Evolutionary conservation across 2,888 invertebrate species (phyloP), one percentile per base, ranked within the genome.

Genomic region (Eretmocerus hayati): DNA sequence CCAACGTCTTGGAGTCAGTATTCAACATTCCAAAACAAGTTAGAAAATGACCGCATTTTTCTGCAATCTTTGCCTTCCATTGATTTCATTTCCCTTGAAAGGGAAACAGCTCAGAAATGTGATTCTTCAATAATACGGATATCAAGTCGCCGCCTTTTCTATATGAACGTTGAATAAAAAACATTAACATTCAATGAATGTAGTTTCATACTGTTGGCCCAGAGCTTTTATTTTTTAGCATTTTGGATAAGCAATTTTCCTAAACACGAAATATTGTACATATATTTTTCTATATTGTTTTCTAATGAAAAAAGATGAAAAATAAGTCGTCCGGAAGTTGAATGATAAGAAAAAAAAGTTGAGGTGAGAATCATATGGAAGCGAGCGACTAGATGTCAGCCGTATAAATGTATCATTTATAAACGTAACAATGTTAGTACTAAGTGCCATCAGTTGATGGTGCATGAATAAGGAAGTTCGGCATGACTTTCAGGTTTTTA

Each of bases 261-360:
- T 41, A 38, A 38, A 45, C 16, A 35, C 32, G 36, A 40, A 18
- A 42, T 35, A 46, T 40, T 44, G 42, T 40, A 31, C 15, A 42
- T 46, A 40, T 50, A 43, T 46, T 50, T 52, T 52, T 52, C 31
- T 52, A 52, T 45, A 30, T 51, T 51, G 31, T 52, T 52, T 52
- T 52, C 35, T 38, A 41, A 42, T 42, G 40, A 31, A 22, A 20
- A 3, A 36, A 22, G 33, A 6, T 26, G 26, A 11, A 26, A 26
- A 26, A 26, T 26, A 26, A 26, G n/a, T n/a, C n/a, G n/a, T n/a
- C n/a, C n/a, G n/a, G n/a, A n/a, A 26, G 11, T 26, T 26, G 33
- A 30, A 35, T n/a, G 23, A 42, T 13, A 31, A 42, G 18, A n/a
- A 39, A n/a, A 42, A 30, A 38, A 38, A 18, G 3, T 15, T 26